A percentile compares a stretch with the other conserved stretches of the same genome.
These are phyloP conservation scores for Picus viridis DNA, from an alignment of 2,797 vertebrate genomes.

Conservation along the genomic window DNA sequence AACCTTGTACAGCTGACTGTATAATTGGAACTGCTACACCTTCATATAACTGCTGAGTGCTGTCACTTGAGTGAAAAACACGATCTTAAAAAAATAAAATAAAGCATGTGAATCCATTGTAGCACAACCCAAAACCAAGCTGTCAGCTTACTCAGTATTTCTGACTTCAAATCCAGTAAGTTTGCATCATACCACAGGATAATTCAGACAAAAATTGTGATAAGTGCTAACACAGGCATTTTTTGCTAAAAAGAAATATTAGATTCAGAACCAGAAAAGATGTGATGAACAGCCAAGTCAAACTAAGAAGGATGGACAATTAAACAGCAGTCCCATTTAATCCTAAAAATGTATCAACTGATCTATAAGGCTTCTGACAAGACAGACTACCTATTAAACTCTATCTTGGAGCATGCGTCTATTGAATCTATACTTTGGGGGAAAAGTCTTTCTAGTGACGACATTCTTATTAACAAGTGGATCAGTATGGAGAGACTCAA, in stretches of 20 bases:
- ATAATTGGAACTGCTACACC: conserved; percentile 91
- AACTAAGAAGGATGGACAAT: background rate
- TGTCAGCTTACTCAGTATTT: background rate
- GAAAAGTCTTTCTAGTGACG: background rate
- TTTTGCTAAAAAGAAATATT: background rate
- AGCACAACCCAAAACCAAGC: background rate
- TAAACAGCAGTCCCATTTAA: background rate
- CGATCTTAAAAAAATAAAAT: conserved; percentile 79
- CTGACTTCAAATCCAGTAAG: background rate
- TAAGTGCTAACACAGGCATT: rapidly evolving
- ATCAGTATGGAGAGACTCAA: background rate
- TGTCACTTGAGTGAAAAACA: conserved; percentile 88
- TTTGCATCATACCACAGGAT: background rate
- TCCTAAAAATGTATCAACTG: background rate
- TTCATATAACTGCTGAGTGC: conserved; percentile 88
- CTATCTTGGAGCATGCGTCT: background rate
- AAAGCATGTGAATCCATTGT: background rate
- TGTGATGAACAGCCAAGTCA: background rate
- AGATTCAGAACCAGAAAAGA: background rate
- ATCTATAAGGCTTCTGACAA: background rate
- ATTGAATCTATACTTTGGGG: background rate
- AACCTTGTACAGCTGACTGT: conserved; percentile 89
- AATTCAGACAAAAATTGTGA: background rate
- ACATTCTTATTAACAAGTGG: background rate
- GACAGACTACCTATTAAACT: background rate